Base-by-base conservation (phyloP, 37 sponge, comb jelly and placozoan genomes). In the Theonella swinhoei region DNA sequence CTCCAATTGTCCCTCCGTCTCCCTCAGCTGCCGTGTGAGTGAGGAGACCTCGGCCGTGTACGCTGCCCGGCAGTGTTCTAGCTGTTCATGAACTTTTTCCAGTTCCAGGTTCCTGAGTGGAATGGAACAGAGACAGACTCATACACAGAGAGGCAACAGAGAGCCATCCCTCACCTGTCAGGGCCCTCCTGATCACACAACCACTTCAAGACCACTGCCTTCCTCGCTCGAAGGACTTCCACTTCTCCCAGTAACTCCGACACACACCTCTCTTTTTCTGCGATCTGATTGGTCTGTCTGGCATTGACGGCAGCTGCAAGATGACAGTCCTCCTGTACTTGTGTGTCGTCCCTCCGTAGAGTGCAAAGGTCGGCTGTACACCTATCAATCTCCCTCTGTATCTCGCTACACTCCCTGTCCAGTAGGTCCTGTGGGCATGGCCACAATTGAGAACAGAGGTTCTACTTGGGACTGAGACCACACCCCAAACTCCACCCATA, bases 241-340 rank as follows among this genome's bases (percentile, higher is more conserved):
- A 92, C 80, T 68, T 92, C 88, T 33, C 73, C 85, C 39, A 64
- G 67, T 63, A 92, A 77, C 8, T 38, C 17, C 1, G 72, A 65
- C 19, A 87, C 75, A 23, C 23, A 28, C 62, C 30, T 34, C 64
- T 86, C 92, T 35, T 76, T 42, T 35, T 78, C 54, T 47, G 54
- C 54, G 14, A 47, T 41, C 35, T 42, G 39, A 23, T 32, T 68
- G 3, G 39, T 42, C 24, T 35, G 31, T 0, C 32, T 39, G 0
- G 30, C 22, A 39, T 75, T 73, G 23, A 65, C 54, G 25, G 28
- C 58, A 32, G 72, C 80, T 4, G 68, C 59, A 30, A 64, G 30
- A 0, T 68, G 32, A 23, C 20, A 39, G 25, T 25, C 58, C 74
- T 80, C 74, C 58, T 36, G n/a, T 26, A 80, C 74, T 1, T 42